Conservation (phyloP, 2,888 invertebrate genomes). For the Cryptophagus acutangulus region DNA sequence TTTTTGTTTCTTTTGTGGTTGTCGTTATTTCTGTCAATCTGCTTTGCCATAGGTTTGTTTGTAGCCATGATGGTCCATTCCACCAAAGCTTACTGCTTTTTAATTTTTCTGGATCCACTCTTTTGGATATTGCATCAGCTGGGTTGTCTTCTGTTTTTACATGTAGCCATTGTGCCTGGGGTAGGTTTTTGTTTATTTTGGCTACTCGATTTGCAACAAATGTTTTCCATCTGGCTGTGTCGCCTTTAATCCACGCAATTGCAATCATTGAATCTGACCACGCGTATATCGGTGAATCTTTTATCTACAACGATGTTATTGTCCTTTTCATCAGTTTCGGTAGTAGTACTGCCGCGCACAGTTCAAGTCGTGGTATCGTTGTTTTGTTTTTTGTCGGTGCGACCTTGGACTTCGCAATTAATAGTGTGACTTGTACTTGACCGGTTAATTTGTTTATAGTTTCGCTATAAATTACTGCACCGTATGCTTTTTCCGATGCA, state of each 20-base stretch:
- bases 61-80: conserved; percentile 13
- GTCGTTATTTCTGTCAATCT: too few relatives aligned
- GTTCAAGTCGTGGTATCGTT: conserved; percentile 28
- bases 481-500: conserved; percentile 15
- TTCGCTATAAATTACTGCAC: conserved; percentile 14
- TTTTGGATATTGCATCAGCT: conserved; percentile 18
- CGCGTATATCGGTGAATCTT: neutral
- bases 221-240: conserved; percentile 20
- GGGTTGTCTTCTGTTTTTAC: conserved; percentile 18
- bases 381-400: conserved; percentile 11
- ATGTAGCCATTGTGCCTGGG: conserved; percentile 15
- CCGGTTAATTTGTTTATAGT: neutral
- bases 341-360: conserved; percentile 27
- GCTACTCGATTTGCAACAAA: conserved; percentile 22
- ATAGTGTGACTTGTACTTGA: conserved; percentile 1
- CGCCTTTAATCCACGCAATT: conserved; percentile 22
- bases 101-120: conserved; percentile 3
- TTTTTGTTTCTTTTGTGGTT: too few relatives aligned
- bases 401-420: conserved; percentile 14
- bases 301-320: neutral
- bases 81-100: conserved; percentile 13
- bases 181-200: conserved; percentile 13
- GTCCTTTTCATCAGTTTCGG: conserved; percentile 10
- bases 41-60: too few relatives aligned
- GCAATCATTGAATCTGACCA: conserved; percentile 29